Percentiles rank a stretch among this genome's conserved stretches.
phyloP scores from a whole-genome alignment of 2,797 vertebrate species.

The Gymnocypris eckloni region DNA sequence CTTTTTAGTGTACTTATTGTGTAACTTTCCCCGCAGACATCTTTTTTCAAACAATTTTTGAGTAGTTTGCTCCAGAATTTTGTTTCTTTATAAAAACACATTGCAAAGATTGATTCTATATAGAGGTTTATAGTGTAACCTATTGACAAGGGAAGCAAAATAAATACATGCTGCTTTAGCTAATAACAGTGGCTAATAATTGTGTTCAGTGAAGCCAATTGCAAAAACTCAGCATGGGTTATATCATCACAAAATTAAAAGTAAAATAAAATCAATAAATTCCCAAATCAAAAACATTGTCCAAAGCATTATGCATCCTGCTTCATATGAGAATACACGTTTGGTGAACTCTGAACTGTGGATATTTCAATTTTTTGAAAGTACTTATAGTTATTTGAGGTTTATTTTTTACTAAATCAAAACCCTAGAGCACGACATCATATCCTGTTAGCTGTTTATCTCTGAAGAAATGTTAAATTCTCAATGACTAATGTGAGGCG shows the following conservation, averaged over 20 bases:
- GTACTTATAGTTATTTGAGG: background rate
- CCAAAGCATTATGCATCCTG: background rate
- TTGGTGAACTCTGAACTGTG: background rate
- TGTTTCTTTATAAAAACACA: background rate
- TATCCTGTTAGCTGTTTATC: constrained; percentile 7
- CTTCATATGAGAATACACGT: background rate
- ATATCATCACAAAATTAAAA: constrained; percentile 15
- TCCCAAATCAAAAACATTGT: background rate
- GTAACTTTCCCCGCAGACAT: background rate
- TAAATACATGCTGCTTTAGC: constrained; percentile 2
- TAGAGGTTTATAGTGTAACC: background rate
- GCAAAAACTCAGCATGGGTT: background rate
- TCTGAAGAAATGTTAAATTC: background rate
- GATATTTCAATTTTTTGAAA: background rate
- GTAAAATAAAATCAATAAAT: background rate
- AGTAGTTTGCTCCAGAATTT: background rate
- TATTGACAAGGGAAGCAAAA: background rate
- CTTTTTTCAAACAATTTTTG: background rate
- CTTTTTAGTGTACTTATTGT: background rate
- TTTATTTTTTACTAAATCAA: background rate
- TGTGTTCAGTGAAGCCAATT: background rate
- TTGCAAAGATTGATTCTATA: background rate
- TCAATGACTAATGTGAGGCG: background rate
- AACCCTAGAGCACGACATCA: background rate
- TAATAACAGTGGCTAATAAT: constrained; percentile 1